Percentiles rank a stretch among this genome's conserved stretches.
These are phyloP conservation scores for Solea solea DNA, from an alignment of 2,113 vertebrate species.

Conservation along the genomic window DNA sequence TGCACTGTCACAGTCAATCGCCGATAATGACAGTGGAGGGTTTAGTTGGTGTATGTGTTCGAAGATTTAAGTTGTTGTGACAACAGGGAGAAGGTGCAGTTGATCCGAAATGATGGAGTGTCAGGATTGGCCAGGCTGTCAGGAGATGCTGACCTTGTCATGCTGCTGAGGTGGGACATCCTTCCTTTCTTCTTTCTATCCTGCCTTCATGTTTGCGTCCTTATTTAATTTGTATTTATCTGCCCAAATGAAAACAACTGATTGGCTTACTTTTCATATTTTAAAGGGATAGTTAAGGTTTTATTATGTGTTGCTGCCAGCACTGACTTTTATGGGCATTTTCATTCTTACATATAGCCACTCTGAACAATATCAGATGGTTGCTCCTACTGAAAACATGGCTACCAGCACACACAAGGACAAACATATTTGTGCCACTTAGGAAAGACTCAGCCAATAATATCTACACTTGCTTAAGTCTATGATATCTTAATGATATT, in stretches of 20 bases:
- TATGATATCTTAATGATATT: too few relatives aligned
- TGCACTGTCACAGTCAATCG: not conserved
- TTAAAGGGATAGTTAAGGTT: too few relatives aligned
- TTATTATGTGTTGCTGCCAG: too few relatives aligned
- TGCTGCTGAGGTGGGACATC: slow-evolving; percentile 87
- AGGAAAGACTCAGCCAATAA: too few relatives aligned
- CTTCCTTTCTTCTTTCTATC: not conserved
- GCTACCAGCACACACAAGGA: too few relatives aligned
- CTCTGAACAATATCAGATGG: too few relatives aligned
- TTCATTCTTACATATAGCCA: too few relatives aligned
- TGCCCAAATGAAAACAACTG: not conserved
- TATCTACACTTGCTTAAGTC: too few relatives aligned
- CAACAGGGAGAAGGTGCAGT: slow-evolving; percentile 94
- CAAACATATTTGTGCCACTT: too few relatives aligned
- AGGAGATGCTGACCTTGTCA: slow-evolving; percentile 93
- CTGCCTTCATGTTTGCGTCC: not conserved
- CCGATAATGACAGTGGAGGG: not conserved
- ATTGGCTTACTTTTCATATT: too few relatives aligned
- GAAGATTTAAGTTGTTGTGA: slow-evolving; percentile 2
- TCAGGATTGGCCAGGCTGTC: slow-evolving; percentile 91
- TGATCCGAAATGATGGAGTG: slow-evolving; percentile 91
- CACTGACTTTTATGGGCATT: too few relatives aligned
- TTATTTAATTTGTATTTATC: not conserved
- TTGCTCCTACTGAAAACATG: too few relatives aligned
- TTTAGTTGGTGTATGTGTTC: not conserved